Base-by-base conservation (phyloP, 2,888 invertebrate species). In the Neoaliturus tenellus region DNA sequence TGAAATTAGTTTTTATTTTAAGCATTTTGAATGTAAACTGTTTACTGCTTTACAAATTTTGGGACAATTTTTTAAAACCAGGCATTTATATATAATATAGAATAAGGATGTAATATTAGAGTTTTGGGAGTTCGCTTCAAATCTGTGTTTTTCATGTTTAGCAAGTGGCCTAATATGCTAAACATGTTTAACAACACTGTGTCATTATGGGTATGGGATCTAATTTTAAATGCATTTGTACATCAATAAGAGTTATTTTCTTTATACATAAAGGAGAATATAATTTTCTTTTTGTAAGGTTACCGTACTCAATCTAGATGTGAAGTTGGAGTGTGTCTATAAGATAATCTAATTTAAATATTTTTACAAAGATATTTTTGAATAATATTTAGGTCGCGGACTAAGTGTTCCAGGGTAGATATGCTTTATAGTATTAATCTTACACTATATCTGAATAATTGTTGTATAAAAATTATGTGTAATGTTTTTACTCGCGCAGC, bases 361-460 rank as follows among this genome's bases (percentile, higher is more conserved):
- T n/a, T n/a, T 39, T 39, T 39, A 39, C 39, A 14, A 51, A 23
- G 51, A 6, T 23, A 4, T 51, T 51, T 51, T 51, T 71, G 71
- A 2, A 28, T 20, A 39, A 23, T 25, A 41, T 71, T 71, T 25
- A 35, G 25, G 71, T 71, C 71, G n/a, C 41, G 20, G 39, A 71
- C 71, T 71, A 8, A 39, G 31, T 39, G 71, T 20, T 41, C 23
- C 20, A 39, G 71, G 71, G 71, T 71, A 71, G 71, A 10, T 39
- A 41, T 71, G 71, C 71, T 71, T 71, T 71, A 71, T 23, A 39
- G 39, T 62, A 62, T 31, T 62, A 62, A 25, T 28, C 62, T 14
- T n/a, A n/a, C n/a, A n/a, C n/a, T n/a, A n/a, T n/a, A n/a, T n/a
- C n/a, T 62, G 31, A 62, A 28, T 0, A 62, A 62, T 14, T 14